Evolutionary conservation across 2,888 invertebrate species (phyloP).

Genomic region (Malthinus flaveolus): DNA sequence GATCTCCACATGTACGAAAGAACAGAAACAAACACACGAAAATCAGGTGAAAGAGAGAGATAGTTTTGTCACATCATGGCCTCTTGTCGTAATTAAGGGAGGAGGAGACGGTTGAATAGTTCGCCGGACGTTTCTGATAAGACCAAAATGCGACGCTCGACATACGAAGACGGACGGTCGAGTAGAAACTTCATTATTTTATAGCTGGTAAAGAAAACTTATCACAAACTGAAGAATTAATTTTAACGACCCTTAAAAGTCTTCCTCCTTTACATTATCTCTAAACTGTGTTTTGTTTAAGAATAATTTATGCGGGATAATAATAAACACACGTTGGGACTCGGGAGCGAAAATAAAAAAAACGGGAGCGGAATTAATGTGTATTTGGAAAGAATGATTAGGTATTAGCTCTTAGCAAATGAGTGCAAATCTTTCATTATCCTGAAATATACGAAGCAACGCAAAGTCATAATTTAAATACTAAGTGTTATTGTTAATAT

Average conservation of each 20-base stretch:
- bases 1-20: conserved; percentile 30
- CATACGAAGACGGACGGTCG: conserved; percentile 29
- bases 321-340: too few species aligned
- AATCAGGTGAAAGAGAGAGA: conserved; percentile 31
- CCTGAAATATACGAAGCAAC: conserved; percentile 56
- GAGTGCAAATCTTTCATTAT: conserved; percentile 56
- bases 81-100: conserved; percentile 35
- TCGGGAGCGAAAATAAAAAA: background rate
- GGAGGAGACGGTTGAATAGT: conserved; percentile 34
- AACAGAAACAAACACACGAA: conserved; percentile 18
- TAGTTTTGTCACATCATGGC: conserved; percentile 33
- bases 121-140: conserved; percentile 32
- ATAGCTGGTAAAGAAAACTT: conserved; percentile 11
- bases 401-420: conserved; percentile 20
- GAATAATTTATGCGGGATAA: too few species aligned
- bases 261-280: background rate
- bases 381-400: conserved; percentile 17
- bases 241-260: conserved; percentile 4
- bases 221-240: conserved; percentile 2
- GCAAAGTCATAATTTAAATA: conserved; percentile 57
- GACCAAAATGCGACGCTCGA: conserved; percentile 26
- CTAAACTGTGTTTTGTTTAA: background rate
- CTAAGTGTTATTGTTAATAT: conserved; percentile 58
- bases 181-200: conserved; percentile 22
- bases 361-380: background rate